Evolutionary conservation across 1,140 invertebrate genomes (phyloP).

Genomic region (Bombus haemorrhoidalis): DNA sequence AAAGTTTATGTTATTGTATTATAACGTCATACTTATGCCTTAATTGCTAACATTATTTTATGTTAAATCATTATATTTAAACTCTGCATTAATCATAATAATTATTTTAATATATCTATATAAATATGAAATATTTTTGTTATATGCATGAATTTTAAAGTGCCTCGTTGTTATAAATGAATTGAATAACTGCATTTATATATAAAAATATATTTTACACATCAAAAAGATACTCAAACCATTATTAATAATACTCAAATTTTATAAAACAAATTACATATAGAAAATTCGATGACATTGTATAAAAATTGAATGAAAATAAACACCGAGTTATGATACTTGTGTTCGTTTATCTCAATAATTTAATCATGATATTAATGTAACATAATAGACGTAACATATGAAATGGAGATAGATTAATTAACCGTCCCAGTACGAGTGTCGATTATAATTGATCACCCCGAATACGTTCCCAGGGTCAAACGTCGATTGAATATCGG

Average conservation of each 20-base stretch:
- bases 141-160: neutral
- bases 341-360: neutral
- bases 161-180: neutral
- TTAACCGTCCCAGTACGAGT: too few species aligned
- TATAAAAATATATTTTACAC: constrained; percentile 2
- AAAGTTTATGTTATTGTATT: neutral
- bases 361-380: too few species aligned
- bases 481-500: too few species aligned
- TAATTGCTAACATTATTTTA: constrained; percentile 17
- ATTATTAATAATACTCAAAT: neutral
- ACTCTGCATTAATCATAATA: neutral
- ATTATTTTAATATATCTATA: constrained; percentile 8
- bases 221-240: neutral
- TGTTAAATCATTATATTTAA: constrained; percentile 27
- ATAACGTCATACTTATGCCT: neutral
- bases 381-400: too few species aligned
- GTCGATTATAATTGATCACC: too few species aligned
- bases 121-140: neutral
- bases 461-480: too few species aligned
- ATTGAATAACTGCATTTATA: neutral
- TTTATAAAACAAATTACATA: neutral
- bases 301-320: neutral
- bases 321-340: neutral
- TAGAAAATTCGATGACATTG: neutral
- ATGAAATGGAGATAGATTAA: neutral